Evolutionary conservation across 1,140 invertebrate genomes (phyloP).

Genomic region (Acromyrmex heyeri): DNA sequence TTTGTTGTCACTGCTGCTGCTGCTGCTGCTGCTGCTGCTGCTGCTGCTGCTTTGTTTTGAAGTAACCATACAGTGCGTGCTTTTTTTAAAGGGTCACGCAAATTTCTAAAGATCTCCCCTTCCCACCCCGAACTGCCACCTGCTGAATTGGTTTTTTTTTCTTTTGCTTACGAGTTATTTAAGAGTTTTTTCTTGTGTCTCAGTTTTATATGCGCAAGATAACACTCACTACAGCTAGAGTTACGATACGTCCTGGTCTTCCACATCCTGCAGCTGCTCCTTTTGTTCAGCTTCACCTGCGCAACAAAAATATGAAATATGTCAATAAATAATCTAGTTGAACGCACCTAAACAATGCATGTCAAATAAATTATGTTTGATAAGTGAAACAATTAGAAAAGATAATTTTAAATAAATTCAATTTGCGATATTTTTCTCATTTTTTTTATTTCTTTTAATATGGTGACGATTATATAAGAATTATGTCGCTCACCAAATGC

Average conservation of each 20-base stretch:
- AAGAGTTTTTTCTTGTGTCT: conserved; percentile 86
- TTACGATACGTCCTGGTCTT: conserved; percentile 98
- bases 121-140: conserved; percentile 81
- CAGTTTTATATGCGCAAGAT: conserved; percentile 85
- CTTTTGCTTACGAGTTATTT: conserved; percentile 86
- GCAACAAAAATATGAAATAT: conserved; percentile 71
- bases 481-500: conserved; percentile 70
- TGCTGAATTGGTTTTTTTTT: conserved; percentile 84
- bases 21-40: conserved; percentile 20
- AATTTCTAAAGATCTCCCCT: conserved; percentile 83
- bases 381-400: neutral
- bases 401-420: conserved; percentile 8
- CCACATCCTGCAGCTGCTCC: conserved; percentile 95
- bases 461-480: conserved; percentile 3
- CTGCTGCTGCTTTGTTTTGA: conserved; percentile 66
- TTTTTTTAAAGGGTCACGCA: conserved; percentile 80
- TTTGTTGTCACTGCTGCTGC: conserved; percentile 23
- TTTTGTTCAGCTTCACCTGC: conserved; percentile 95
- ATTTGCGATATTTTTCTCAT: neutral
- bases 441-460: neutral
- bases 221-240: conserved; percentile 87
- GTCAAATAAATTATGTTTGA: neutral
- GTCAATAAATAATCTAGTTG: neutral
- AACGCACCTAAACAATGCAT: conserved; percentile 25
- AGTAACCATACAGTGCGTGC: conserved; percentile 81